These are phyloP conservation scores for Blastobasis lacticolella DNA, from an alignment of 2,888 invertebrate species.

Conservation along the genomic window DNA sequence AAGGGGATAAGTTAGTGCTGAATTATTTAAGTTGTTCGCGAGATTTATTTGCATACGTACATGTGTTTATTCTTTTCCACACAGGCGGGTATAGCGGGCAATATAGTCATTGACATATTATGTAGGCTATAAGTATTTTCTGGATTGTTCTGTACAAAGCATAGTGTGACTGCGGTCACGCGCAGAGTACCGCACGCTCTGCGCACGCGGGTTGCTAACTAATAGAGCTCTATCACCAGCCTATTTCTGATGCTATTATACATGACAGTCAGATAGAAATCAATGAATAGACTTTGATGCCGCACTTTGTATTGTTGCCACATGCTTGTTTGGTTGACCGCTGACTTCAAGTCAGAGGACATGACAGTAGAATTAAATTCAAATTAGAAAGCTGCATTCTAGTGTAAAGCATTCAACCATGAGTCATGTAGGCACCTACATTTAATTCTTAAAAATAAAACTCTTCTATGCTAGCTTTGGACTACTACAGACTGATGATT, in stretches of 20 bases:
- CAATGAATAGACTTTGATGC: slow-evolving; percentile 2
- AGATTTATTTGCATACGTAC: slow-evolving; percentile 6
- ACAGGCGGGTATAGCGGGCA: not conserved
- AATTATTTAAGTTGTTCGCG: slow-evolving; percentile 4
- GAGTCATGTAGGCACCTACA: no score
- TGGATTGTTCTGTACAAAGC: slow-evolving; percentile 5
- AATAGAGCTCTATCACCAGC: slow-evolving; percentile 21
- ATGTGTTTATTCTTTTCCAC: no score
- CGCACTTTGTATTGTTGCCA: not conserved
- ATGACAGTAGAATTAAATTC: no score
- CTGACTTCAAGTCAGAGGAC: not conserved
- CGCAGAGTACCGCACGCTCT: slow-evolving; percentile 26
- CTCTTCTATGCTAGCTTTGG: no score
- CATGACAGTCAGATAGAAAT: slow-evolving; percentile 5
- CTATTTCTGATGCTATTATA: slow-evolving; percentile 7
- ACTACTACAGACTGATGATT: no score
- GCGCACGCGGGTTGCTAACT: slow-evolving; percentile 33
- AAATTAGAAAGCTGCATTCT: no score
- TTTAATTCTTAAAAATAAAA: no score
- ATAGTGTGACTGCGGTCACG: slow-evolving; percentile 31
- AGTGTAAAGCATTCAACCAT: no score
- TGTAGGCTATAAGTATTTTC: slow-evolving; percentile 3
- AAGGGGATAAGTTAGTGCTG: slow-evolving; percentile 22
- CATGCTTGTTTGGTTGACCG: not conserved
- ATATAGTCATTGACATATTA: slow-evolving; percentile 12